These are phyloP conservation scores for Chaetodon trifascialis DNA, from an alignment of 2,113 vertebrate species.

Conservation along the genomic window DNA sequence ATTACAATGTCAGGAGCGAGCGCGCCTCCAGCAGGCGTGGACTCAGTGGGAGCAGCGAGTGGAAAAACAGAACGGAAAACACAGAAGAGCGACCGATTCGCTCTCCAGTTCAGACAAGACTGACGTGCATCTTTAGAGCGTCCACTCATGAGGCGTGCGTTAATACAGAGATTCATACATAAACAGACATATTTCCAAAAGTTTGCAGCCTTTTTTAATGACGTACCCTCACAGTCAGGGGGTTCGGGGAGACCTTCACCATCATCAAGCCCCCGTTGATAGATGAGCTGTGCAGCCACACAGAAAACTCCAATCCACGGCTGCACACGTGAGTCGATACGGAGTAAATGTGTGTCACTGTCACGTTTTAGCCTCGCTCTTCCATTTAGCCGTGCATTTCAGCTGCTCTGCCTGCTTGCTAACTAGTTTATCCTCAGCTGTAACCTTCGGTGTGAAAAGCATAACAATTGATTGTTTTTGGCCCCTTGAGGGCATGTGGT, in stretches of 20 bases:
- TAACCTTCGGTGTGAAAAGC: neutral
- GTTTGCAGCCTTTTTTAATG: too few species aligned
- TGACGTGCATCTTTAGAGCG: neutral
- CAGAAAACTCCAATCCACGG: neutral
- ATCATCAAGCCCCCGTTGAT: neutral
- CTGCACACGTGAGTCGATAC: neutral
- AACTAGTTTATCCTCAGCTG: neutral
- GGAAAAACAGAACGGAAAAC: neutral
- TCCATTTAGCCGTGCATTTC: too few species aligned
- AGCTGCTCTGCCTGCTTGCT: too few species aligned
- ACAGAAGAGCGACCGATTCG: neutral
- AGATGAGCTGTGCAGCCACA: neutral
- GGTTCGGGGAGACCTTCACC: too few species aligned
- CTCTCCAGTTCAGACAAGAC: neutral
- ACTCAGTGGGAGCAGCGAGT: neutral
- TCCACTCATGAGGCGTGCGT: neutral
- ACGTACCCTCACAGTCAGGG: too few species aligned
- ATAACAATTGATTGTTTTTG: neutral
- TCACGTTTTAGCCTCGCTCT: neutral
- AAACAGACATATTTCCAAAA: too few species aligned
- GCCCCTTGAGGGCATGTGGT: neutral
- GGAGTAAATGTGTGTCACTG: too few species aligned
- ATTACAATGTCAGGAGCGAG: neutral
- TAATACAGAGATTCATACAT: conserved; percentile 8
- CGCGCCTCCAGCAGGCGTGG: neutral